Evolutionary conservation across 2,888 invertebrate genomes (phyloP).

Genomic region (Prostheceraeus crozeri): DNA sequence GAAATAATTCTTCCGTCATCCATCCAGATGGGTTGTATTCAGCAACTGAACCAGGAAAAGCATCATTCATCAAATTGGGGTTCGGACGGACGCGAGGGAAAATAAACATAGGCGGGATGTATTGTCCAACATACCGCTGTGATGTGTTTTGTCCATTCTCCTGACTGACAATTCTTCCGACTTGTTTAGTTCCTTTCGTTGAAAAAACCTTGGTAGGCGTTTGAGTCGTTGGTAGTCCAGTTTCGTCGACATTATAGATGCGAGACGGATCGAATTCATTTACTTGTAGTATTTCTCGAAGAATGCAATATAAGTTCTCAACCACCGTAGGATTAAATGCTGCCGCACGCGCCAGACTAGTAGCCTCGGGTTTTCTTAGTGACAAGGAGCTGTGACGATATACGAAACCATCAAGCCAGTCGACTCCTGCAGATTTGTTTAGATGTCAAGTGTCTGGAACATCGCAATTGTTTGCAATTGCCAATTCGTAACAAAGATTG

Average conservation of each 20-base stretch:
- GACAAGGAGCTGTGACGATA: conserved; percentile 32
- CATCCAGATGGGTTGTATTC: conserved; percentile 14
- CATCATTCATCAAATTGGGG: conserved; percentile 2
- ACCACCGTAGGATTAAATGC: conserved; percentile 41
- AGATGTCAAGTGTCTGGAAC: conserved; percentile 18
- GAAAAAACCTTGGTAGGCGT: conserved; percentile 37
- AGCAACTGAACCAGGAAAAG: not conserved
- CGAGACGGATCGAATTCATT: conserved; percentile 37
- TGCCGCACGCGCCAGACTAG: conserved; percentile 40
- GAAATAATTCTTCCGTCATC: conserved; percentile 16
- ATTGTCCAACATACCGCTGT: no score
- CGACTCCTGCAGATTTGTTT: conserved; percentile 21
- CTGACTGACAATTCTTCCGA: conserved; percentile 7
- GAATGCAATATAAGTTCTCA: conserved; percentile 40
- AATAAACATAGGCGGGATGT: conserved; percentile 17
- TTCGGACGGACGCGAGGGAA: conserved; percentile 10
- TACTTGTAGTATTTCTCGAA: conserved; percentile 35
- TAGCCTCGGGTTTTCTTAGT: conserved; percentile 41
- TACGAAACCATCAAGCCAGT: conserved; percentile 26
- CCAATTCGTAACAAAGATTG: not conserved
- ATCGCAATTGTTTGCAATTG: not conserved
- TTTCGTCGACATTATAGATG: conserved; percentile 42
- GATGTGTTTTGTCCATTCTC: conserved; percentile 17
- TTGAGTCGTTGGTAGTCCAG: conserved; percentile 41
- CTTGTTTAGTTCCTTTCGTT: conserved; percentile 5